Conservation (phyloP, 2,797 vertebrate genomes). For the Danio choprae region DNA sequence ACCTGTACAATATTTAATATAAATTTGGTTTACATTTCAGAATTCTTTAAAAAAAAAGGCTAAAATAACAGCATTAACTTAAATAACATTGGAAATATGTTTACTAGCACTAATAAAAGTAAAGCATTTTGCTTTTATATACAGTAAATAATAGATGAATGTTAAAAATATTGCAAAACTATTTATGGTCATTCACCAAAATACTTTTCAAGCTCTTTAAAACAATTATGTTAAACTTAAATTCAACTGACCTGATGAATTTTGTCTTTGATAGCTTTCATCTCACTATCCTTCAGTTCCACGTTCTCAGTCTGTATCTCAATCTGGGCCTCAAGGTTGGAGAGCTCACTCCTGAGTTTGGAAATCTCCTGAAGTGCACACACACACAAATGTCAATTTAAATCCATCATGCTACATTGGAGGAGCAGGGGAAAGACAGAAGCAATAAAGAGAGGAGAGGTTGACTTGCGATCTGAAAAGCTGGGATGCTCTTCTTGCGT, state of each 20-base stretch:
- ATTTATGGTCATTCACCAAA: not conserved
- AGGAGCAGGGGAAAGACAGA: not conserved
- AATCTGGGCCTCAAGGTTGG: conserved; percentile 83
- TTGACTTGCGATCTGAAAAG: conserved; percentile 76
- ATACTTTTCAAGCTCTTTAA: not conserved
- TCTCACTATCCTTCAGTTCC: conserved; percentile 74
- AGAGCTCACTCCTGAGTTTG: conserved; percentile 84
- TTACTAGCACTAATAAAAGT: no score
- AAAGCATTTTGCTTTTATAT: no score
- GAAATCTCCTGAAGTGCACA: conserved; percentile 85
- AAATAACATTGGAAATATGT: no score
- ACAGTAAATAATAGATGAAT: no score
- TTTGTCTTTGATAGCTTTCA: conserved; percentile 75
- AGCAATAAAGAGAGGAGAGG: not conserved
- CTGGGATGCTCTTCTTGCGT: conserved; percentile 81
- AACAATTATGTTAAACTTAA: not conserved
- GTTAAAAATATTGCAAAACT: not conserved
- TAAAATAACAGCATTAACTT: no score
- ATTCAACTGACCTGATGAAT: conserved; percentile 82
- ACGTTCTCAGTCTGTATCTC: conserved; percentile 79
- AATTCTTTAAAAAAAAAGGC: no score
- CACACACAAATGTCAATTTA: not conserved
- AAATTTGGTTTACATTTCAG: no score
- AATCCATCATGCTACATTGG: not conserved
- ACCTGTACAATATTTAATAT: not conserved